Conservation (phyloP, 1,140 invertebrate genomes). For the Maniola jurtina region DNA sequence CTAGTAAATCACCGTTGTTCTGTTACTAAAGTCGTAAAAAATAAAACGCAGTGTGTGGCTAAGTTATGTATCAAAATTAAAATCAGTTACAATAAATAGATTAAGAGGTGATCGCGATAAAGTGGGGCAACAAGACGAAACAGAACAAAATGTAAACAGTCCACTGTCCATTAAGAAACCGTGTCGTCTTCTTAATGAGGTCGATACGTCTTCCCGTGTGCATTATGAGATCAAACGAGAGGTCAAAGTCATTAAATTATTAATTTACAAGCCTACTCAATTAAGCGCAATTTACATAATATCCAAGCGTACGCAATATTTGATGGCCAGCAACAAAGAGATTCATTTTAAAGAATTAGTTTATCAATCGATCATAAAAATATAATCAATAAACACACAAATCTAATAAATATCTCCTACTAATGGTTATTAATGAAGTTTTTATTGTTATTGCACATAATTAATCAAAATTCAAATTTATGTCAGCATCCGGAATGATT, state of each 20-base stretch:
- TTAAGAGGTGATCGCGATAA: conserved; percentile 15
- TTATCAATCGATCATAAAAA: neutral
- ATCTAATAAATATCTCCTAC: no score
- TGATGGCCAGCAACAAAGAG: neutral
- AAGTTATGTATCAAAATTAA: conserved; percentile 11
- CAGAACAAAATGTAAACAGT: conserved; percentile 42
- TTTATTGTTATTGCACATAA: no score
- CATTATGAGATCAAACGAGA: conserved; percentile 66
- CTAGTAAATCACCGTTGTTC: neutral
- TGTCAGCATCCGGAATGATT: no score
- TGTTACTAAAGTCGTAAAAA: neutral
- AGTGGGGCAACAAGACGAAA: conserved; percentile 12
- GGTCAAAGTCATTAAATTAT: conserved; percentile 66
- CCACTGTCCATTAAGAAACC: conserved; percentile 57
- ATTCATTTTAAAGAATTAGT: neutral
- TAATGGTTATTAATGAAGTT: no score
- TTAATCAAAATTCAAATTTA: no score
- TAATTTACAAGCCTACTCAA: conserved; percentile 70
- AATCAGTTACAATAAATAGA: conserved; percentile 15
- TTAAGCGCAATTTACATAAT: conserved; percentile 57
- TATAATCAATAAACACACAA: neutral
- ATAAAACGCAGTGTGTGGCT: conserved; percentile 12
- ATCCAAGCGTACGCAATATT: conserved; percentile 21
- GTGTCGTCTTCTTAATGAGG: conserved; percentile 60
- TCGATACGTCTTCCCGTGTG: conserved; percentile 60